Evolutionary conservation across 2,888 invertebrate species (phyloP).

Genomic region (Syrista parreyssii): DNA sequence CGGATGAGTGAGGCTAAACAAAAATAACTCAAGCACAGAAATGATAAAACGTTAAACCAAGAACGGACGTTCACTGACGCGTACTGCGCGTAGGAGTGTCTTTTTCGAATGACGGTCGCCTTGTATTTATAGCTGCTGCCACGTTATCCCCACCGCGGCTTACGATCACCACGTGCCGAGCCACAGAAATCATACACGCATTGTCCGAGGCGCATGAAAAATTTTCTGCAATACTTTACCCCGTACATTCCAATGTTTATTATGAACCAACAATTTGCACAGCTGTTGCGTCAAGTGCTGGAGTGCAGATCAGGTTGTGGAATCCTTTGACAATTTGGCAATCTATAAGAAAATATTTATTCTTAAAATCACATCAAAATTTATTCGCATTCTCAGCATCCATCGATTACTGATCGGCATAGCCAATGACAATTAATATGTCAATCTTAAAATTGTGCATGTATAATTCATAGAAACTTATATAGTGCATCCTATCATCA

Average conservation of each 20-base stretch:
- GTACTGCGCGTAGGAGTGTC: conserved; percentile 36
- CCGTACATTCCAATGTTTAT: not conserved
- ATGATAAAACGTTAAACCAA: not conserved
- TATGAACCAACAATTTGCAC: not conserved
- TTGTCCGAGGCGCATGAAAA: not conserved
- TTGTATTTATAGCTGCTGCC: conserved; percentile 31
- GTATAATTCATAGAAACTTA: not conserved
- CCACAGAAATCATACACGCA: not conserved
- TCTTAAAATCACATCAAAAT: not conserved
- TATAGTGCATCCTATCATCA: not conserved
- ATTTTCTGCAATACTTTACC: not conserved
- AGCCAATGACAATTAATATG: not conserved
- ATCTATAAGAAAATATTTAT: not conserved
- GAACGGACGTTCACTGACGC: not conserved
- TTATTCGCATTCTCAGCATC: not conserved
- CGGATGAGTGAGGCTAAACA: not conserved
- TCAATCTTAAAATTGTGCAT: not conserved
- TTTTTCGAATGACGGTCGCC: conserved; percentile 32
- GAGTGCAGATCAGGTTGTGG: not conserved
- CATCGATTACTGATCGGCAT: not conserved
- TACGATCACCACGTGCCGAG: conserved; percentile 10
- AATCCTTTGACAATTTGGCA: not conserved
- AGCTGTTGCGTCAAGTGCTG: not conserved
- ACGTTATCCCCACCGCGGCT: conserved; percentile 3
- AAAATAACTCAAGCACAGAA: not conserved